A percentile compares a stretch with the other conserved stretches of the same genome.
phyloP scores from a whole-genome alignment of 2,113 vertebrate genomes.

The Phaethon lepturus region DNA sequence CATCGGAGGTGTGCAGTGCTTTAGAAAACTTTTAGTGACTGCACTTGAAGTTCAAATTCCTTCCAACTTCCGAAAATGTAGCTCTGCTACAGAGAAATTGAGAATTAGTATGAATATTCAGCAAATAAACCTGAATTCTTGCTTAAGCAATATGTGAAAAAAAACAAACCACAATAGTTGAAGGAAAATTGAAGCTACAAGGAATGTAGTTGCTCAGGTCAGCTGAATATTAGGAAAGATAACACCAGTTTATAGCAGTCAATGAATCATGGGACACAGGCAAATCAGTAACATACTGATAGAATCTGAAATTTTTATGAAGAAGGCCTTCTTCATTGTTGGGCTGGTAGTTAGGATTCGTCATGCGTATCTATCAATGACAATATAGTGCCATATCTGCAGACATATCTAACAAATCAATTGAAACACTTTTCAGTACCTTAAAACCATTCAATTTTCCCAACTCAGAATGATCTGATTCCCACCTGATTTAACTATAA shows the following conservation, averaged over 20 bases:
- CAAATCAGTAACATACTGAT: background rate
- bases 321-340: background rate
- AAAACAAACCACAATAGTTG: accelerated
- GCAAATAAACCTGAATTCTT: background rate
- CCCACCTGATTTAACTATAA: background rate
- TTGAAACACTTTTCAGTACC: background rate
- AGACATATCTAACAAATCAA: background rate
- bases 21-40: background rate
- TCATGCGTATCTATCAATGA: background rate
- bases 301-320: background rate
- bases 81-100: background rate
- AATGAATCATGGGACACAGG: background rate
- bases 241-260: background rate
- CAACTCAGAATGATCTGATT: background rate
- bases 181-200: background rate
- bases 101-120: background rate
- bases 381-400: background rate
- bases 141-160: background rate
- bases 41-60: background rate
- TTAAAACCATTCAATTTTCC: background rate
- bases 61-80: background rate
- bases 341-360: background rate
- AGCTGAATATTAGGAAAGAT: background rate
- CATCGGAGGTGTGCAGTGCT: background rate
- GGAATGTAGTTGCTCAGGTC: background rate